A percentile compares a stretch with the other conserved stretches of the same genome.
phyloP scores from a whole-genome alignment of 2,113 vertebrate species.

The Menura novaehollandiae region DNA sequence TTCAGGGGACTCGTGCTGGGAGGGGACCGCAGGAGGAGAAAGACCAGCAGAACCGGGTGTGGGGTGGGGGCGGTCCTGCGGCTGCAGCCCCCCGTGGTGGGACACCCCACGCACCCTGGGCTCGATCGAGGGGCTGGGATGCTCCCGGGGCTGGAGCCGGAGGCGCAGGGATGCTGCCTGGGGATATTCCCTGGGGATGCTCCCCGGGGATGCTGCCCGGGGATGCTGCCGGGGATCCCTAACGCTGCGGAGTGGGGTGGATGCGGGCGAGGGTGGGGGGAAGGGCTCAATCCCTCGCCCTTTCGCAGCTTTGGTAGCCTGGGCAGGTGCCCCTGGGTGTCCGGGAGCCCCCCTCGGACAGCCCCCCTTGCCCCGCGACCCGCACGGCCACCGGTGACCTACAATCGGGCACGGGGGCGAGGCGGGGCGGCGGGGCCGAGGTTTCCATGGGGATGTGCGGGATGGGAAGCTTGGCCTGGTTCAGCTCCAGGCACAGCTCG shows the following conservation, averaged over 20 bases:
- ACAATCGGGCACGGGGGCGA: not conserved
- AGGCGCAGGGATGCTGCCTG: too few relatives aligned
- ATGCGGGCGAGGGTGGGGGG: rapidly evolving
- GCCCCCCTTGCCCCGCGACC: not conserved
- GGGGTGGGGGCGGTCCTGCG: not conserved
- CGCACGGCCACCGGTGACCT: not conserved
- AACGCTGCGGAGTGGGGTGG: rapidly evolving
- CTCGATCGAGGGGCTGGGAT: not conserved
- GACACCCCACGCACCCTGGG: not conserved
- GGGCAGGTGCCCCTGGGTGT: not conserved
- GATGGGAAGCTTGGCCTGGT: not conserved
- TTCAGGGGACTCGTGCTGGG: not conserved
- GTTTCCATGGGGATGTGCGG: constrained; percentile 41
- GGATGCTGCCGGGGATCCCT: not conserved
- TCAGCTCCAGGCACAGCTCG: constrained; percentile 38
- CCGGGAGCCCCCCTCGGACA: not conserved
- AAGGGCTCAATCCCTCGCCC: rapidly evolving
- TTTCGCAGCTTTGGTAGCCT: not conserved
- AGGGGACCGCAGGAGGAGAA: not conserved
- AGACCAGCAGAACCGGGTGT: rapidly evolving
- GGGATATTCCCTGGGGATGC: not conserved
- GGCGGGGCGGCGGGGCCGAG: not conserved
- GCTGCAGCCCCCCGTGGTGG: not conserved
- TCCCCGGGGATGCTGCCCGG: not conserved
- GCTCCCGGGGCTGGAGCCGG: not conserved